Conservation (phyloP, 2,113 vertebrate species). For the Hyperopisus bebe region DNA sequence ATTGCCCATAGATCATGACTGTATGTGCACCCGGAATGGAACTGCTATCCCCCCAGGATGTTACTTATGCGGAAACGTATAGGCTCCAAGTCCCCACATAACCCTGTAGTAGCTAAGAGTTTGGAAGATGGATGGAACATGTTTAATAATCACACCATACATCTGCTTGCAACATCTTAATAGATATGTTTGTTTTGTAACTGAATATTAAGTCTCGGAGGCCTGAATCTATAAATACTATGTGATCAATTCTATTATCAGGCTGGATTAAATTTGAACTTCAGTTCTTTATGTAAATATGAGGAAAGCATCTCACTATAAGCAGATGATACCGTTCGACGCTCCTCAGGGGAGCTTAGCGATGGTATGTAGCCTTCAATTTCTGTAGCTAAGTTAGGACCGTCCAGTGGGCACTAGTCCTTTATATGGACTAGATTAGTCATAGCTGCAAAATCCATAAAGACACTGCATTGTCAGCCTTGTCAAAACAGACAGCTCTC, state of each 20-base stretch:
- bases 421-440: not conserved
- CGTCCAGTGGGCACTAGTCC: not conserved
- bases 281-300: not conserved
- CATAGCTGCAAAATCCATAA: not conserved
- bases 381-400: not conserved
- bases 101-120: not conserved
- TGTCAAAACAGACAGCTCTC: not conserved
- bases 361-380: not conserved
- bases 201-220: not conserved
- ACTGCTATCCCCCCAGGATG: not conserved
- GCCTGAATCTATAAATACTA: not conserved
- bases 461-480: not conserved
- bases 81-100: not conserved
- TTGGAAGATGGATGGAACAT: not conserved
- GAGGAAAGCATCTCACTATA: not conserved
- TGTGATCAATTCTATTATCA: not conserved
- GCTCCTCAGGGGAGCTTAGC: not conserved
- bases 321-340: not conserved
- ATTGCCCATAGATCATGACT: not conserved
- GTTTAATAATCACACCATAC: not conserved
- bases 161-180: not conserved
- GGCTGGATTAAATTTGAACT: not conserved
- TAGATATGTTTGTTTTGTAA: not conserved
- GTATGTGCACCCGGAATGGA: not conserved
- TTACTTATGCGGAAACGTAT: not conserved